Base-by-base conservation (phyloP, 2,888 invertebrate genomes). In the Chrysodeixis includens region DNA sequence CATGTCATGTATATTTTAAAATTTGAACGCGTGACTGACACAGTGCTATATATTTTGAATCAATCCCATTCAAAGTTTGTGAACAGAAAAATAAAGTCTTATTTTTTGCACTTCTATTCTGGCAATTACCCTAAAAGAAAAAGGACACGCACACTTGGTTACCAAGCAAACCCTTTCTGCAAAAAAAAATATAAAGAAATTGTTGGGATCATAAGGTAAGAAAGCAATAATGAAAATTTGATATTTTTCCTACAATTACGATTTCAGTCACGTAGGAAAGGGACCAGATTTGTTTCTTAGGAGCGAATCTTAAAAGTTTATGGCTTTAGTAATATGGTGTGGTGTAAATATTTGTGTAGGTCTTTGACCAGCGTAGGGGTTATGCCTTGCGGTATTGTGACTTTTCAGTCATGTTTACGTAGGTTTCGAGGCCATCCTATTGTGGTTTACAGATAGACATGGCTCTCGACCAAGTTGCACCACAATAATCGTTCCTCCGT, bases 231-330 rank as follows among this genome's bases (percentile, higher is more conserved):
- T 20, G 20, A 18, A 49, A 49, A 49, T 49, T 49, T 49, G 9
- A 10, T 49, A 49, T 49, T 18, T 49, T 10, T 18, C 46, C 10
- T 20, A 18, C 46, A 49, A 18, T 49, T 20, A 18, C 20, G 9
- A 49, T 49, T 49, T 20, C 20, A 49, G 46, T 49, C 46, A 49
- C 46, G 46, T 49, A 49, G 46, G 8, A 49, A 46, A 49, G 10
- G 46, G 46, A 59, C 26, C 7, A 18, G 7, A 12, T 18, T 51
- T 66, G 49, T 55, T 26, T 65, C 51, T 62, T n/a, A 20, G 46
- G 46, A 18, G 9, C 20, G 46, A 20, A 18, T 49, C 46, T 49
- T 49, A 49, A 18, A 49, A 49, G 46, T 49, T 49, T 49, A 49
- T 49, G 46, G 20, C 9, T 49, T 49, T 10, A n/a, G 46, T 18